Percentiles rank a stretch among this genome's conserved stretches.
These are phyloP conservation scores for Papilio aristodemus DNA, from an alignment of 1,140 invertebrate genomes.

Conservation along the genomic window DNA sequence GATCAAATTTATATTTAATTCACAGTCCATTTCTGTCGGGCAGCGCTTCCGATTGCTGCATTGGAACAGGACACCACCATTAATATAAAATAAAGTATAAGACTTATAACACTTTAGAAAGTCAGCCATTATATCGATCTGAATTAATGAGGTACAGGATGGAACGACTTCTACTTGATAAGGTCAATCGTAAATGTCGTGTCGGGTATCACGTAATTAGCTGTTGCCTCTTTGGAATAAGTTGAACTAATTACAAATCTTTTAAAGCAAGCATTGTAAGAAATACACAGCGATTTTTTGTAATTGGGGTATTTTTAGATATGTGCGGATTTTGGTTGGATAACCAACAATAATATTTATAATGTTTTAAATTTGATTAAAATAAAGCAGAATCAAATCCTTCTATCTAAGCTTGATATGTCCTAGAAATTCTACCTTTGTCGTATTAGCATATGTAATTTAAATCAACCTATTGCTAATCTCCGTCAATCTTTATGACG, in stretches of 20 bases:
- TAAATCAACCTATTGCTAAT: neutral
- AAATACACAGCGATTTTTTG: neutral
- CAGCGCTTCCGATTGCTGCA: slow-evolving; percentile 26
- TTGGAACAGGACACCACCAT: slow-evolving; percentile 29
- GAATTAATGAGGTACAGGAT: slow-evolving; percentile 37
- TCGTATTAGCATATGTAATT: no score
- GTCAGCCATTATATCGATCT: slow-evolving; percentile 39
- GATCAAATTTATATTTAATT: slow-evolving; percentile 30
- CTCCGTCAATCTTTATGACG: neutral
- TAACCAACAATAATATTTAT: no score
- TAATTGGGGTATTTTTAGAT: no score
- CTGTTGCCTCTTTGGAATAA: no score
- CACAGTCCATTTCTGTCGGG: slow-evolving; percentile 23
- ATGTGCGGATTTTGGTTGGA: no score
- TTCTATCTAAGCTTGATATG: no score
- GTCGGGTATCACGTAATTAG: slow-evolving; percentile 39
- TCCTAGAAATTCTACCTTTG: no score
- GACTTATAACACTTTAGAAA: slow-evolving; percentile 44
- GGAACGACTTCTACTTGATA: slow-evolving; percentile 37
- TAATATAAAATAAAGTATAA: slow-evolving; percentile 39
- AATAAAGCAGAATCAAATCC: no score
- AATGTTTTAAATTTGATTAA: no score
- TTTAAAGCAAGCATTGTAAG: neutral
- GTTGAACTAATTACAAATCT: neutral
- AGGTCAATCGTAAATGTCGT: slow-evolving; percentile 43